Percentiles rank a stretch among this genome's conserved stretches.
Conservation (phyloP, 2,797 vertebrate species). For the Propithecus perrieri region DNA sequence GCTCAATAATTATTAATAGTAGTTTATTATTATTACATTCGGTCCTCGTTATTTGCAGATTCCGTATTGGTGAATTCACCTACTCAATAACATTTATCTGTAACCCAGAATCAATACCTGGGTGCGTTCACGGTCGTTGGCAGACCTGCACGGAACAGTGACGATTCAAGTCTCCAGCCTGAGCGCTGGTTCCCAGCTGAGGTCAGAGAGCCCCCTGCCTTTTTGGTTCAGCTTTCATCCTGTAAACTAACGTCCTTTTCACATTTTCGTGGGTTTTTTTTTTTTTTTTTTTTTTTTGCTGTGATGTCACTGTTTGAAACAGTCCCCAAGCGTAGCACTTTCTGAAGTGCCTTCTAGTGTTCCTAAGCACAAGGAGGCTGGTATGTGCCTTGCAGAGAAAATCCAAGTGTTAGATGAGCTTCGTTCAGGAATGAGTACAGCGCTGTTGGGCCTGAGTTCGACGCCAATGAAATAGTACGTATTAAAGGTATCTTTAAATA, state of each 20-base stretch:
- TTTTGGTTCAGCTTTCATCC: not conserved
- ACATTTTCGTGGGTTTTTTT: not conserved
- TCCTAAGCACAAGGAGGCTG: not conserved
- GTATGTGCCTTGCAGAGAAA: rapidly evolving
- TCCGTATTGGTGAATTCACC: not conserved
- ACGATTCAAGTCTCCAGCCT: not conserved
- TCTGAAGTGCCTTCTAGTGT: not conserved
- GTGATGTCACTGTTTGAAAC: not conserved
- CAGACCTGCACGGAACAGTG: not conserved
- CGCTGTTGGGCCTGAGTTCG: not conserved
- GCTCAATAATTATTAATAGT: rapidly evolving
- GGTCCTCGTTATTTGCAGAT: not conserved
- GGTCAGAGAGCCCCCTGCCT: no score
- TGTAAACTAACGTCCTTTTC: not conserved
- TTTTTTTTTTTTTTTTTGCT: not conserved
- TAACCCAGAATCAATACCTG: not conserved
- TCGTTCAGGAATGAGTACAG: not conserved
- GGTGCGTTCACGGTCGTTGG: not conserved
- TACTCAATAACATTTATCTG: not conserved
- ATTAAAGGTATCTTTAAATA: no score
- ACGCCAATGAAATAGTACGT: no score
- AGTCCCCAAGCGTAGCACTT: not conserved
- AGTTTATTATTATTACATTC: not conserved
- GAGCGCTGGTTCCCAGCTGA: not conserved
- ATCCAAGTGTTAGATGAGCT: not conserved